Conservation (phyloP, 2,797 vertebrate genomes). For the Mormyrops boulengeri region DNA sequence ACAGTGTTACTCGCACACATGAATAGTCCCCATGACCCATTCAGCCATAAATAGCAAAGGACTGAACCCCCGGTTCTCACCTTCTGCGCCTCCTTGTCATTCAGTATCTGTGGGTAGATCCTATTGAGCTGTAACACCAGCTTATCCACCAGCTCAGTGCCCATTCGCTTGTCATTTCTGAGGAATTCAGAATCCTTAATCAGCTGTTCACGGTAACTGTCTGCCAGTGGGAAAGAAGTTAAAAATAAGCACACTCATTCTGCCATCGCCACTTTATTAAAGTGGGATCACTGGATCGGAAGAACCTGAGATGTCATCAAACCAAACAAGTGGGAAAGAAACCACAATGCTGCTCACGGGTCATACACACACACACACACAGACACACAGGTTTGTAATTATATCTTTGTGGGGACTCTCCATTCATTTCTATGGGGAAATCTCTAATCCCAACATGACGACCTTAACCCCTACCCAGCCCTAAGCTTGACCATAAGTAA, state of each 20-base stretch:
- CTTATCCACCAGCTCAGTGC: slow-evolving; percentile 84
- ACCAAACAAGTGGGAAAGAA: neutral
- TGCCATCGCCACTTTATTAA: neutral
- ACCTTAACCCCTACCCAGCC: neutral
- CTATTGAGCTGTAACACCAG: slow-evolving; percentile 92
- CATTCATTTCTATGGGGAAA: neutral
- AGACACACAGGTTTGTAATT: neutral
- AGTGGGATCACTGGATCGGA: neutral
- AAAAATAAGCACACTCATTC: neutral
- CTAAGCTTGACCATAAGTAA: neutral
- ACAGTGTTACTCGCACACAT: neutral
- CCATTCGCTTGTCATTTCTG: slow-evolving; percentile 62
- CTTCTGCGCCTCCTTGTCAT: slow-evolving; percentile 88
- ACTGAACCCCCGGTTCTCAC: slow-evolving; percentile 48
- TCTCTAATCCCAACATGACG: neutral
- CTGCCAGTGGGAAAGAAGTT: slow-evolving; percentile 36
- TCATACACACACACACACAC: neutral
- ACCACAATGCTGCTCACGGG: neutral
- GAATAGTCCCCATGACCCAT: neutral
- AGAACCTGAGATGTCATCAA: neutral
- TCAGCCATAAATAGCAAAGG: neutral
- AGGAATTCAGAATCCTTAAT: slow-evolving; percentile 77
- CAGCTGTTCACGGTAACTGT: slow-evolving; percentile 76
- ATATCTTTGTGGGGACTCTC: neutral
- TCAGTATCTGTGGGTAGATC: slow-evolving; percentile 92